phyloP scores from a whole-genome alignment of 2,888 invertebrate genomes.

The Proisotoma minuta region DNA sequence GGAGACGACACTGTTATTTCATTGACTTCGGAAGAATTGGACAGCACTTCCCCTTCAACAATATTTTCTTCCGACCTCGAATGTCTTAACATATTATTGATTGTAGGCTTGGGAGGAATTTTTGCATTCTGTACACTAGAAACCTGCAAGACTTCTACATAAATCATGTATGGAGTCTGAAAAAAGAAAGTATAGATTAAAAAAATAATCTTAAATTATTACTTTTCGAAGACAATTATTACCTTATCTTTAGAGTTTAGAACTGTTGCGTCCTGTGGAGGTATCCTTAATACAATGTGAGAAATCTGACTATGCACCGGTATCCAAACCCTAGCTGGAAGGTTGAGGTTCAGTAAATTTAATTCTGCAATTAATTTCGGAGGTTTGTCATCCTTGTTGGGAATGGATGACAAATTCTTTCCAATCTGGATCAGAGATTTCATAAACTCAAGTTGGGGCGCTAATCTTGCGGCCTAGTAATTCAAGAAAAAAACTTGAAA shows the following conservation, averaged over 20 bases:
- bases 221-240: constrained; percentile 21
- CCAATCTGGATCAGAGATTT: constrained; percentile 82
- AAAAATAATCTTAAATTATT: neutral
- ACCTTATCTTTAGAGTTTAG: constrained; percentile 98
- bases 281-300: constrained; percentile 93
- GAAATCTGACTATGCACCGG: constrained; percentile 76
- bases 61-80: constrained; percentile 93
- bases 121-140: constrained; percentile 76
- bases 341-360: constrained; percentile 85
- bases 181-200: constrained; percentile 19
- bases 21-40: constrained; percentile 47
- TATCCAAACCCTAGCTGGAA: constrained; percentile 96
- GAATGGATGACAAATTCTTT: constrained; percentile 70
- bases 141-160: constrained; percentile 91
- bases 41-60: constrained; percentile 52
- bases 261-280: constrained; percentile 93
- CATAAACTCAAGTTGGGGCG: constrained; percentile 80
- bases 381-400: constrained; percentile 86
- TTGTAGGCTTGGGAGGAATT: constrained; percentile 70
- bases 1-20: constrained; percentile 43
- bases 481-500: constrained; percentile 39
- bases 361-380: constrained; percentile 88
- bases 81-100: constrained; percentile 78
- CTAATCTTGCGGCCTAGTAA: constrained; percentile 76
- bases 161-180: constrained; percentile 94